These are phyloP conservation scores for Myotis pilosus DNA, from an alignment of 2,797 vertebrate genomes.

Conservation along the genomic window DNA sequence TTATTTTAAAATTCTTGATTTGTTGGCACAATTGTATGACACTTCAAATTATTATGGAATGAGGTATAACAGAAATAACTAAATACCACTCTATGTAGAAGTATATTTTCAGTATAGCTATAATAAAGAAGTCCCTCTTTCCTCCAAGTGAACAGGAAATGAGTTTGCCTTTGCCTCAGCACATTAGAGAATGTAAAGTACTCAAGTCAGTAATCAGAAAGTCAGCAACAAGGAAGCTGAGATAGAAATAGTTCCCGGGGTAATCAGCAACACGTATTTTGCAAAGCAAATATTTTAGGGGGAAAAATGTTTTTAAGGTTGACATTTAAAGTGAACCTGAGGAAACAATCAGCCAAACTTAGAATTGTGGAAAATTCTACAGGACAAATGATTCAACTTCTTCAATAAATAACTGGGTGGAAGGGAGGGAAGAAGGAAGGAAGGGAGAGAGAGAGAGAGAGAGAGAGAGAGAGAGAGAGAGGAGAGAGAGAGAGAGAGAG, in stretches of 20 bases:
- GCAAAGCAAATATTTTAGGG: slow-evolving; percentile 1
- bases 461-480: no score
- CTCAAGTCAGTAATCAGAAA: slow-evolving; percentile 24
- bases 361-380: not conserved
- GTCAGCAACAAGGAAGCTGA: not conserved
- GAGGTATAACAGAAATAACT: not conserved
- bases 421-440: not conserved
- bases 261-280: not conserved
- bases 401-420: not conserved
- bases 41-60: not conserved
- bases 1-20: slow-evolving; percentile 6
- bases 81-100: not conserved
- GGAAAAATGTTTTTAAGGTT: not conserved
- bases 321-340: not conserved
- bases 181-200: not conserved
- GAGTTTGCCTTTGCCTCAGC: not conserved
- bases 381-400: not conserved
- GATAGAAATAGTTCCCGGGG: not conserved
- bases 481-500: not conserved
- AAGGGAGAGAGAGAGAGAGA: not conserved
- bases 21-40: not conserved
- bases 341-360: not conserved
- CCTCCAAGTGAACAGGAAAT: slow-evolving; percentile 14
- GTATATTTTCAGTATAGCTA: not conserved
- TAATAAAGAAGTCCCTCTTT: slow-evolving; percentile 10